These are phyloP conservation scores for Porites lobata DNA, from an alignment of 92 coral and sea anemone species.

Conservation along the genomic window DNA sequence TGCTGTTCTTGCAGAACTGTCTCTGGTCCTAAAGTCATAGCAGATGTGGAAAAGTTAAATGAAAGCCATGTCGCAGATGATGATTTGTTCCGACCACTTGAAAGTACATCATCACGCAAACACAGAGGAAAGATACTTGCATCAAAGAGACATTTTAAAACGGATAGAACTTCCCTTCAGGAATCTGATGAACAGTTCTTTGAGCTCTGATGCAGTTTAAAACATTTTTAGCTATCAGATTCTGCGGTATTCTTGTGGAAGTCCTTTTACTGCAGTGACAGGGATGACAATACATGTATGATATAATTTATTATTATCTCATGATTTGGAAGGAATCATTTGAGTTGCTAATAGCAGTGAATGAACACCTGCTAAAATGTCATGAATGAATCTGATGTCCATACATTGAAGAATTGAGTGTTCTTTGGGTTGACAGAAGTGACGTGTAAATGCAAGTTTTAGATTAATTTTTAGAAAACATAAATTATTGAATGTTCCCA, in stretches of 20 bases:
- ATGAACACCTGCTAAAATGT: too few relatives aligned
- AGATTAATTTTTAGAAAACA: too few relatives aligned
- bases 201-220: slow-evolving; percentile 51
- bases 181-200: slow-evolving; percentile 78
- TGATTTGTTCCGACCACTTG: slow-evolving; percentile 71
- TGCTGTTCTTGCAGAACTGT: slow-evolving; percentile 51
- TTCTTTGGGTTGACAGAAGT: too few relatives aligned
- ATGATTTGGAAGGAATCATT: too few relatives aligned
- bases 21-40: slow-evolving; percentile 66
- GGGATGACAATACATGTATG: not conserved
- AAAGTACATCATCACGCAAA: slow-evolving; percentile 22
- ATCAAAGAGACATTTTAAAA: slow-evolving; percentile 45
- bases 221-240: too few relatives aligned
- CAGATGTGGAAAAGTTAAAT: slow-evolving; percentile 56
- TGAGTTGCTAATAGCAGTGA: too few relatives aligned
- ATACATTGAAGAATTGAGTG: too few relatives aligned
- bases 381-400: too few relatives aligned
- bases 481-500: too few relatives aligned
- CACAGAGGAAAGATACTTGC: slow-evolving; percentile 32
- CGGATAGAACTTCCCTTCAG: slow-evolving; percentile 45
- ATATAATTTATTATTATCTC: too few relatives aligned
- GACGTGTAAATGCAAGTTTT: too few relatives aligned
- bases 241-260: not conserved
- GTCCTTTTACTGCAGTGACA: not conserved
- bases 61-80: slow-evolving; percentile 29